phyloP scores from a whole-genome alignment of 2,113 vertebrate species.

The Mus spicilegus region DNA sequence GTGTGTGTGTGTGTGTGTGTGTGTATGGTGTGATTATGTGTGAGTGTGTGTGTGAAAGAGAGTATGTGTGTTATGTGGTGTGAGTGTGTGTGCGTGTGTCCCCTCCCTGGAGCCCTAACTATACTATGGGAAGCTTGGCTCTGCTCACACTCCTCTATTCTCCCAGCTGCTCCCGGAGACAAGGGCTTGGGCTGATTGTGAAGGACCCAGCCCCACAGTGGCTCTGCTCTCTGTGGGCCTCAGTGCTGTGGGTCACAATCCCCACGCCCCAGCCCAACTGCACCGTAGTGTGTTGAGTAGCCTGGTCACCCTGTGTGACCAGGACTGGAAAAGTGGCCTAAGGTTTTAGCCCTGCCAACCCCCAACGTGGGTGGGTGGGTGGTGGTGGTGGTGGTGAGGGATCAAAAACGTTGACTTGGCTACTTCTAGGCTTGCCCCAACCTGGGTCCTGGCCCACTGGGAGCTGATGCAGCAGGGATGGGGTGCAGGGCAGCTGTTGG shows the following conservation, averaged over 20 bases:
- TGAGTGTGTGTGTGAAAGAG: fast-evolving
- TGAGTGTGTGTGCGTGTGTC: fast-evolving
- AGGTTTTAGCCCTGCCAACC: neutral
- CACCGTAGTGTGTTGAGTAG: neutral
- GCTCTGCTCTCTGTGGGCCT: neutral
- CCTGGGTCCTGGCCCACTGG: neutral
- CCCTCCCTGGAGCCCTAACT: fast-evolving
- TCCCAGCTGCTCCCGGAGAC: neutral
- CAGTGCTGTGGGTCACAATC: neutral
- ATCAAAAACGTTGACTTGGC: neutral
- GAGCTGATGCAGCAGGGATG: neutral
- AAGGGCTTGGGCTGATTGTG: neutral
- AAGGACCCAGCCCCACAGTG: fast-evolving
- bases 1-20: fast-evolving
- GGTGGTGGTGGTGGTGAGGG: no score
- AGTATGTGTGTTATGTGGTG: neutral
- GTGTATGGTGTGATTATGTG: no score
- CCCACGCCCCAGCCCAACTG: neutral
- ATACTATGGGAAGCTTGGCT: fast-evolving
- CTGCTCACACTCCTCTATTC: no score
- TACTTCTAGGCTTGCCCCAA: fast-evolving
- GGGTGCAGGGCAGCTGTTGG: neutral
- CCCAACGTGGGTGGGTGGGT: neutral
- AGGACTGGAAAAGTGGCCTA: neutral
- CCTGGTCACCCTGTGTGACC: neutral